These are phyloP conservation scores for Rhinichthys osculus DNA, from an alignment of 2,797 vertebrate genomes.

Conservation along the genomic window DNA sequence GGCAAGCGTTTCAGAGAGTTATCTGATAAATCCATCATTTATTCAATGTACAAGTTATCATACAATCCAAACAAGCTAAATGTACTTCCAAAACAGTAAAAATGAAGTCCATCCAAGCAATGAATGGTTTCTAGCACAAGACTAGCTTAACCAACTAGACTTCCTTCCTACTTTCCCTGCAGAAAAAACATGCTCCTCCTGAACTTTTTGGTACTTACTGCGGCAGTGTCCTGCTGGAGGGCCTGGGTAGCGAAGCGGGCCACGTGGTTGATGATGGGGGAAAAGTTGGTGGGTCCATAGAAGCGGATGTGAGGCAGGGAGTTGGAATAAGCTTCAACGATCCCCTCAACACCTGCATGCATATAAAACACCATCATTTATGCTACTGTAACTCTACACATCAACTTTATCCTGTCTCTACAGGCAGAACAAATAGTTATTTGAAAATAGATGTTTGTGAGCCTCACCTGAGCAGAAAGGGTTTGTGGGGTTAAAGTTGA, in stretches of 20 bases:
- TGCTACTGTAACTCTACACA: neutral
- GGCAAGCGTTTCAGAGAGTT: slow-evolving; percentile 14
- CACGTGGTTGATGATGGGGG: slow-evolving; percentile 96
- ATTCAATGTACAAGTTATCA: slow-evolving; percentile 15
- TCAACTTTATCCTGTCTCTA: neutral
- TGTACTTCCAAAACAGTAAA: neutral
- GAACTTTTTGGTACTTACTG: slow-evolving; percentile 76
- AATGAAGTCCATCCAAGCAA: neutral
- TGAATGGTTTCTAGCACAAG: neutral
- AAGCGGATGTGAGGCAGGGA: slow-evolving; percentile 97
- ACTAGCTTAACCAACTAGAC: neutral
- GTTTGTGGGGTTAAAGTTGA: slow-evolving; percentile 98
- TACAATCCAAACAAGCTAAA: slow-evolving; percentile 11
- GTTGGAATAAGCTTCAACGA: slow-evolving; percentile 91
- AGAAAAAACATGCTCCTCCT: slow-evolving; percentile 2
- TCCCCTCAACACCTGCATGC: slow-evolving; percentile 91
- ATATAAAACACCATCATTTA: neutral
- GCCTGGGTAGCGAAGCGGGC: slow-evolving; percentile 94
- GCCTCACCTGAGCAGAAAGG: slow-evolving; percentile 94
- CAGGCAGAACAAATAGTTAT: neutral
- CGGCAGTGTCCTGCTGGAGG: slow-evolving; percentile 89
- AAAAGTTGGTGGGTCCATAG: slow-evolving; percentile 97
- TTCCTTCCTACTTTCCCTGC: neutral
- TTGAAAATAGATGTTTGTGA: neutral
- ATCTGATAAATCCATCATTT: slow-evolving; percentile 20